phyloP scores from a whole-genome alignment of 2,113 vertebrate genomes.

The Dasyprocta punctata region DNA sequence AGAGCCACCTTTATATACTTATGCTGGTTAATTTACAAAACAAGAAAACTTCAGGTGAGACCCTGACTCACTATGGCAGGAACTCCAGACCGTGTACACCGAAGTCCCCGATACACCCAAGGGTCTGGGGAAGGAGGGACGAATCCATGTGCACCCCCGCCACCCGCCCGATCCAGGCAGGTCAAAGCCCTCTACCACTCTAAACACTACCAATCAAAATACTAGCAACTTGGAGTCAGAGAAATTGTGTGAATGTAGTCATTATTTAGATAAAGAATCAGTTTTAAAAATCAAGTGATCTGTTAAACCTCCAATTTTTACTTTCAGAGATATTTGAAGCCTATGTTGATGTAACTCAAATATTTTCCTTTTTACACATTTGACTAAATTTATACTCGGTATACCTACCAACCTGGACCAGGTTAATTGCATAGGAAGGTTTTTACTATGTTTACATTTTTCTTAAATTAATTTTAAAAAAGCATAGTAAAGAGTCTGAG shows the following conservation, averaged over 20 bases:
- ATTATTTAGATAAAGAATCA: conserved; percentile 72
- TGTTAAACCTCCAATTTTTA: conserved; percentile 84
- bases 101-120: neutral
- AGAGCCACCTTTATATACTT: neutral
- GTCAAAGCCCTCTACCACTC: neutral
- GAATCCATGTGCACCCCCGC: accelerated
- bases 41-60: neutral
- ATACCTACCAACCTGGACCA: conserved; percentile 86
- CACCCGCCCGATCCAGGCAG: neutral
- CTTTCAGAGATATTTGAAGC: conserved; percentile 79
- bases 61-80: neutral
- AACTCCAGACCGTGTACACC: conserved; percentile 48
- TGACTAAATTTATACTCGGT: conserved; percentile 79
- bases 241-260: neutral
- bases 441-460: conserved; percentile 87
- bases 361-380: conserved; percentile 78
- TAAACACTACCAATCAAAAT: neutral
- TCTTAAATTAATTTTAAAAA: conserved; percentile 88
- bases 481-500: conserved; percentile 95
- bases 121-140: conserved; percentile 10
- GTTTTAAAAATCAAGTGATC: conserved; percentile 77
- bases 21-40: neutral
- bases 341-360: conserved; percentile 75
- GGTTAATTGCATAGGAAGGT: conserved; percentile 88
- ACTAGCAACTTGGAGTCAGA: conserved; percentile 46